phyloP scores from a whole-genome alignment of 1,140 invertebrate species.

The Drosophila elegans region DNA sequence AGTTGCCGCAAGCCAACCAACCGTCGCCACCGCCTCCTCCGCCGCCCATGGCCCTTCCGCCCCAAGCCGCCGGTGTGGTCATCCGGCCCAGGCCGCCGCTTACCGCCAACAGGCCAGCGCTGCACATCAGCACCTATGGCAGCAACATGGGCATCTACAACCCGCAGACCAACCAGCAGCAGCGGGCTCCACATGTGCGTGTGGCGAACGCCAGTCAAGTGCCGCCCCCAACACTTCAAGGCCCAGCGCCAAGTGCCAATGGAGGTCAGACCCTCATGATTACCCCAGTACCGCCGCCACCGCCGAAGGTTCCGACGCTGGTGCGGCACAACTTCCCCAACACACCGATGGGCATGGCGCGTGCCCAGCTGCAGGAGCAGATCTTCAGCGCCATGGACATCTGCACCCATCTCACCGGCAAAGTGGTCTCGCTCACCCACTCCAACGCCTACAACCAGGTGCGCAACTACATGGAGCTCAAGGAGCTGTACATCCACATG shows the following conservation, averaged over 20 bases:
- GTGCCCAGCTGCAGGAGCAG: conserved; percentile 75
- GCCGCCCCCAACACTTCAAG: conserved; percentile 7
- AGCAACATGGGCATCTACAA: conserved; percentile 70
- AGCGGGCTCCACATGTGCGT: conserved; percentile 60
- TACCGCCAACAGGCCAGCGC: conserved; percentile 1
- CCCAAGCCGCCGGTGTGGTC: conserved; percentile 35
- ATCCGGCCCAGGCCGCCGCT: conserved; percentile 40
- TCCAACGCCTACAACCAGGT: conserved; percentile 83
- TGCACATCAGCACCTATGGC: conserved; percentile 34
- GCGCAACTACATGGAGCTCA: conserved; percentile 72
- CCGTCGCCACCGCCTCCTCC: conserved; percentile 15
- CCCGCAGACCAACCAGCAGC: conserved; percentile 61
- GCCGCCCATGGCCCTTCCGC: conserved; percentile 8
- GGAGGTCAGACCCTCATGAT: conserved; percentile 35
- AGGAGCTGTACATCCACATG: conserved; percentile 84
- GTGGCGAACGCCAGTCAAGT: conserved; percentile 37
- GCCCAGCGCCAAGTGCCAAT: conserved; percentile 21
- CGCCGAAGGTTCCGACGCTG: conserved; percentile 31
- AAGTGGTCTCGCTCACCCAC: conserved; percentile 79
- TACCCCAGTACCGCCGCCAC: conserved; percentile 19
- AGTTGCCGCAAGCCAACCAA: conserved; percentile 45
- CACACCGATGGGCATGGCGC: conserved; percentile 63
- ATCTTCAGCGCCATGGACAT: conserved; percentile 83
- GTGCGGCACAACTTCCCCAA: conserved; percentile 65
- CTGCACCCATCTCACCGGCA: conserved; percentile 79